Percentiles rank a stretch among this genome's conserved stretches.
Conservation (phyloP, 2,797 vertebrate genomes). For the Macropus fuliginosus region DNA sequence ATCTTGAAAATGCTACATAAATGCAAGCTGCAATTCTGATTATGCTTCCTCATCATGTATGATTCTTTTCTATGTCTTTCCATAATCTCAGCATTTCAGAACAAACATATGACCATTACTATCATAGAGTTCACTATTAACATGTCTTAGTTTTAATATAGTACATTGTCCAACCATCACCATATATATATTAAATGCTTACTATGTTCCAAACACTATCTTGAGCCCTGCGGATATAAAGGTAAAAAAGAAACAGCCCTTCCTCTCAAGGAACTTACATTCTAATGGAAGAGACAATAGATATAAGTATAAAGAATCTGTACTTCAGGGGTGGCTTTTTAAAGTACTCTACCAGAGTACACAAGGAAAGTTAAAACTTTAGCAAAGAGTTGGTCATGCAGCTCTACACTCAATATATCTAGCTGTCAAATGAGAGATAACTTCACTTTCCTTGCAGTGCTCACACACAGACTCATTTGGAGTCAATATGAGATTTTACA, state of each 20-base stretch:
- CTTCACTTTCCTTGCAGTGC: neutral
- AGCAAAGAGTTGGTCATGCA: neutral
- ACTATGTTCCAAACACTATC: neutral
- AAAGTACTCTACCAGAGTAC: neutral
- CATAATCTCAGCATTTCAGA: neutral
- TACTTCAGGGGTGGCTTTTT: neutral
- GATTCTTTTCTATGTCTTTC: neutral
- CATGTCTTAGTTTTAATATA: neutral
- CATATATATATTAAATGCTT: neutral
- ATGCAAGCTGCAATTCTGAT: neutral
- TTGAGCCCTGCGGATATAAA: neutral
- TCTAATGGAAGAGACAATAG: neutral
- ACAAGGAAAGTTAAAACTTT: neutral
- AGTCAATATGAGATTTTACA: neutral
- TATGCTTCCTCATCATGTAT: neutral
- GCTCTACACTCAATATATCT: neutral
- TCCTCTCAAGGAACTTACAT: neutral
- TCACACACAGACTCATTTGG: neutral
- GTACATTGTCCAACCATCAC: neutral
- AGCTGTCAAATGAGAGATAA: neutral
- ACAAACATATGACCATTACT: neutral
- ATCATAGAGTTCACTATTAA: neutral
- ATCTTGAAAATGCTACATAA: neutral
- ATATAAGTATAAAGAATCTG: neutral
- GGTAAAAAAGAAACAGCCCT: neutral